A percentile compares a stretch with the other conserved stretches of the same genome.
phyloP scores from a whole-genome alignment of 2,113 vertebrate species.

The Rhynchopsitta pachyrhyncha region DNA sequence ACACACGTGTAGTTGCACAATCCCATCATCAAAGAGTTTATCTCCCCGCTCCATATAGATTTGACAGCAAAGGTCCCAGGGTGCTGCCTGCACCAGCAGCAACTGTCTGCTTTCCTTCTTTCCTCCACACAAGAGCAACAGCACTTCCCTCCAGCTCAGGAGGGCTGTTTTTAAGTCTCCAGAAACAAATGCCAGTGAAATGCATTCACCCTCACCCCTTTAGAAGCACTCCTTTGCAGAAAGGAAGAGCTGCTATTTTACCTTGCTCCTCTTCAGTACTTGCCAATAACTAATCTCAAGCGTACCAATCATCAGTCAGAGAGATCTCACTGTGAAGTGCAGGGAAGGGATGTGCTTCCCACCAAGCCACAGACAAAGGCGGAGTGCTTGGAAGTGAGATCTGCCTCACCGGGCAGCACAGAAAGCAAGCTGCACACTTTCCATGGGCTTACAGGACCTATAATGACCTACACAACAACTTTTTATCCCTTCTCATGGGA shows the following conservation, averaged over 20 bases:
- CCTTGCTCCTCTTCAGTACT: background rate
- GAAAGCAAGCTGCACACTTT: background rate
- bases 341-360: background rate
- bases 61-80: background rate
- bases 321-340: fast-evolving
- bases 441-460: background rate
- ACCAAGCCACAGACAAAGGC: background rate
- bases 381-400: background rate
- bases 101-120: background rate
- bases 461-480: background rate
- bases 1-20: background rate
- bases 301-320: background rate
- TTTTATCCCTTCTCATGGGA: background rate
- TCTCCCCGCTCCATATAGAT: background rate
- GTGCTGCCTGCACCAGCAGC: background rate
- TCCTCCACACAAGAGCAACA: background rate
- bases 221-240: background rate
- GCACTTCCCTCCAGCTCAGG: background rate
- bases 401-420: background rate
- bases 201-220: background rate
- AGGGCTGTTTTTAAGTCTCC: background rate
- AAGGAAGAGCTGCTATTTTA: fast-evolving
- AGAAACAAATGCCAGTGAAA: background rate
- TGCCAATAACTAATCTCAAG: background rate
- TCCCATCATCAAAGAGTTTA: background rate